Percentiles rank a stretch among this genome's conserved stretches.
These are phyloP conservation scores for Mythimna albipuncta DNA, from an alignment of 2,888 invertebrate genomes.

Conservation along the genomic window DNA sequence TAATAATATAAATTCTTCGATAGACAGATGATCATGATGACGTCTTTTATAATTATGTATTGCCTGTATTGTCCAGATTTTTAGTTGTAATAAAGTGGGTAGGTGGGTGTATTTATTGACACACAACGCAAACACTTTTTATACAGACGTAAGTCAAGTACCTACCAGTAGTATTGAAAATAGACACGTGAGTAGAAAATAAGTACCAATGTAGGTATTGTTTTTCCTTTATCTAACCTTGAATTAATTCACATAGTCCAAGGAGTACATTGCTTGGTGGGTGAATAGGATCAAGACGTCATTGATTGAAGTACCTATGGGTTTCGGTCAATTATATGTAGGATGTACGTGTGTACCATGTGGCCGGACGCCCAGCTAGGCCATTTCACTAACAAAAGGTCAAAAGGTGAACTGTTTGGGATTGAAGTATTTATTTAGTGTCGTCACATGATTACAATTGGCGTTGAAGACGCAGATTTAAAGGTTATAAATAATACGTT, in stretches of 20 bases:
- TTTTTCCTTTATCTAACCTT: constrained; percentile 37
- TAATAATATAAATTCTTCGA: too few species aligned
- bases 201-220: not conserved
- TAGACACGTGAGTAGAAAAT: constrained; percentile 30
- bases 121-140: too few species aligned
- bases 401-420: not conserved
- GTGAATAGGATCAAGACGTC: constrained; percentile 8
- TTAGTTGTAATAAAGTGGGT: not conserved
- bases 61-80: too few species aligned
- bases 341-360: not conserved
- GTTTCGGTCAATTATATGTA: constrained; percentile 1
- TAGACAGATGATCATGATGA: too few species aligned
- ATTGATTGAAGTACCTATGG: not conserved
- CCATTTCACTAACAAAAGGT: not conserved
- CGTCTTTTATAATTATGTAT: too few species aligned
- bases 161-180: not conserved
- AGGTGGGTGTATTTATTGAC: not conserved
- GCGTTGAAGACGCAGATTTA: not conserved
- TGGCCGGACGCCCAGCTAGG: not conserved
- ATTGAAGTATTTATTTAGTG: not conserved
- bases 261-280: constrained; percentile 3
- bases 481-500: not conserved
- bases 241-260: constrained; percentile 12
- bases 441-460: not conserved
- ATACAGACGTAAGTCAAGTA: too few species aligned